Percentiles rank a stretch among this genome's conserved stretches.
Conservation (phyloP, 2,797 vertebrate genomes). For the Leuciscus waleckii region DNA sequence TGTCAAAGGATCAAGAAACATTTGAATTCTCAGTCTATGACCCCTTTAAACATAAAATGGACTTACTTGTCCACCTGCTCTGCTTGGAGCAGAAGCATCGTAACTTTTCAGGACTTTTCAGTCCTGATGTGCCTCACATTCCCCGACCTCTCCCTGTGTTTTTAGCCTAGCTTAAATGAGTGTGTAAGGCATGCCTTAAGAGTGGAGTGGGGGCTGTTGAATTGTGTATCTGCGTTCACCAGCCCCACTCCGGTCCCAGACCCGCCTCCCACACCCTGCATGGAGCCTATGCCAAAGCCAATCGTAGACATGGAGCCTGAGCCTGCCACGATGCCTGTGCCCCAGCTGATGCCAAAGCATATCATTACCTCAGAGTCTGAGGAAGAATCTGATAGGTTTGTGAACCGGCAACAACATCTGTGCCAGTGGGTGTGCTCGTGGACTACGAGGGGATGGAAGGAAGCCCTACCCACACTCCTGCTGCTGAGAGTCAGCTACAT, state of each 20-base stretch:
- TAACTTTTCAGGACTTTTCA: neutral
- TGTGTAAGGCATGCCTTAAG: neutral
- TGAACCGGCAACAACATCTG: neutral
- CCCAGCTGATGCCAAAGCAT: neutral
- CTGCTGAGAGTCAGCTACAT: too few relatives aligned
- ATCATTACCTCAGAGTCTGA: neutral
- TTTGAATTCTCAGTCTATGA: too few relatives aligned
- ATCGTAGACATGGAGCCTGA: neutral
- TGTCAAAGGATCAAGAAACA: too few relatives aligned
- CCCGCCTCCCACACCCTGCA: neutral
- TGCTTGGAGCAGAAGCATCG: too few relatives aligned
- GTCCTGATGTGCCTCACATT: neutral
- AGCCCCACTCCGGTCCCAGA: too few relatives aligned
- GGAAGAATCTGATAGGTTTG: neutral
- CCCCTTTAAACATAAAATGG: too few relatives aligned
- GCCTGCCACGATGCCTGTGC: neutral
- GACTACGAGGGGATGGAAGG: too few relatives aligned
- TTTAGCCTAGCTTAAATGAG: neutral
- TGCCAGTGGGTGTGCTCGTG: too few relatives aligned
- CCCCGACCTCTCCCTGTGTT: neutral
- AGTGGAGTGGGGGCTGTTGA: neutral
- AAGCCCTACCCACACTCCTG: too few relatives aligned
- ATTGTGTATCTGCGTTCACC: neutral
- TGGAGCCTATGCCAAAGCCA: neutral
- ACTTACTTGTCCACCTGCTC: too few relatives aligned